phyloP scores from a whole-genome alignment of 2,888 invertebrate species.

The Aricia artaxerxes region DNA sequence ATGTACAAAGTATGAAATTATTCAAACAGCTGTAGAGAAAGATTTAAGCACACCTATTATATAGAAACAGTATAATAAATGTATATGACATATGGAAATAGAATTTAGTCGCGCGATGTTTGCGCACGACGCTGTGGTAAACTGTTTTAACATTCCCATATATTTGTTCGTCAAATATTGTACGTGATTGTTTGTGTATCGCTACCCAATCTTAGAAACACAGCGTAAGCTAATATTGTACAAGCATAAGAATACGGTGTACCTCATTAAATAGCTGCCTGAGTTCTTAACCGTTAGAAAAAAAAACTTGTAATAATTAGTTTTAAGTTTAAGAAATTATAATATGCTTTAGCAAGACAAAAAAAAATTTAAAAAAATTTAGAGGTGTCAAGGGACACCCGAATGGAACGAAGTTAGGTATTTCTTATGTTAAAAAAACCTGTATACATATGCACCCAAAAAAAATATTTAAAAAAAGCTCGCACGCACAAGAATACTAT shows the following conservation, averaged over 20 bases:
- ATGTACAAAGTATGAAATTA: background rate
- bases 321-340: too few species aligned
- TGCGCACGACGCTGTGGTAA: conserved; percentile 1
- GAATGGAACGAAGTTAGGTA: too few species aligned
- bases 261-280: background rate
- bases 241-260: background rate
- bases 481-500: too few species aligned
- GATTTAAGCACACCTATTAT: background rate
- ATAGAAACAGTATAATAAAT: background rate
- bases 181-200: conserved; percentile 4
- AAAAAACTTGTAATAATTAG: too few species aligned
- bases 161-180: conserved; percentile 28
- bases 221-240: conserved; percentile 8
- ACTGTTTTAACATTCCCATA: conserved; percentile 20
- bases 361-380: too few species aligned
- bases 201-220: conserved; percentile 8
- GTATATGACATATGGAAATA: background rate
- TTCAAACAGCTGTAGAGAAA: background rate
- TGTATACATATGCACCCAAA: too few species aligned
- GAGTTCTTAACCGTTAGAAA: background rate
- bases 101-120: conserved; percentile 20
- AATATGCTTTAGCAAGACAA: too few species aligned
- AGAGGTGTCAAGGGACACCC: too few species aligned
- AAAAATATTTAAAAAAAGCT: too few species aligned
- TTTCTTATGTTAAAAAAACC: too few species aligned